Evolutionary conservation across 1,140 invertebrate species (phyloP), one percentile per base, ranked within the genome.

Genomic region (Odontomachus brunneus): DNA sequence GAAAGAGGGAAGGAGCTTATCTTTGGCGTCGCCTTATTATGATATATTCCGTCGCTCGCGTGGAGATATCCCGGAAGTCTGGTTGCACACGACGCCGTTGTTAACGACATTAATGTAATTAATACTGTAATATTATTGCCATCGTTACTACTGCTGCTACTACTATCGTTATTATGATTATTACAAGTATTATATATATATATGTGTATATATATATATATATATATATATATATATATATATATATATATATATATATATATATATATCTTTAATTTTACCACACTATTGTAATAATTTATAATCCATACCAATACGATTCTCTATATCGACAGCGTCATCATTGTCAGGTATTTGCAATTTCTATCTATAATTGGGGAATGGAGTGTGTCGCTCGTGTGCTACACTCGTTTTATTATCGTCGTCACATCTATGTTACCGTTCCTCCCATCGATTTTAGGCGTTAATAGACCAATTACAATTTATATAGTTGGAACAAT

Each of bases 51-150:
- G 86, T 78, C 78, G 67, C 24, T 88, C 69, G n/a, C n/a, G 72
- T 65, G 55, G 51, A 63, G n/a, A 67, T 67, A 67, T 86, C 75
- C 51, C 51, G 84, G 87, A 88, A 89, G 87, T 86, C 84, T 83
- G 78, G 75, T 29, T 86, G 81, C 87, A 82, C 87, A 71, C 80
- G 74, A 88, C 83, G 86, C 87, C 88, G 72, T 89, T 89, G 88
- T 90, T 88, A 86, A 87, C 89, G 89, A 84, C 86, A 87, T 92
- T 91, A 91, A 85, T 89, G 89, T 91, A 85, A 92, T 92, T 91
- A 90, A 91, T 91, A 92, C 88, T 92, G 92, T 93, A 92, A 92
- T 84, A 90, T 84, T 92, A 91, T 88, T 90, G 91, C 87, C 89
- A 91, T 93, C 91, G 90, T 88, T 88, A 91, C 78, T 92, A 91